These are phyloP conservation scores for Aradophagus sp. DNA, from an alignment of 1,140 invertebrate genomes.

Conservation along the genomic window DNA sequence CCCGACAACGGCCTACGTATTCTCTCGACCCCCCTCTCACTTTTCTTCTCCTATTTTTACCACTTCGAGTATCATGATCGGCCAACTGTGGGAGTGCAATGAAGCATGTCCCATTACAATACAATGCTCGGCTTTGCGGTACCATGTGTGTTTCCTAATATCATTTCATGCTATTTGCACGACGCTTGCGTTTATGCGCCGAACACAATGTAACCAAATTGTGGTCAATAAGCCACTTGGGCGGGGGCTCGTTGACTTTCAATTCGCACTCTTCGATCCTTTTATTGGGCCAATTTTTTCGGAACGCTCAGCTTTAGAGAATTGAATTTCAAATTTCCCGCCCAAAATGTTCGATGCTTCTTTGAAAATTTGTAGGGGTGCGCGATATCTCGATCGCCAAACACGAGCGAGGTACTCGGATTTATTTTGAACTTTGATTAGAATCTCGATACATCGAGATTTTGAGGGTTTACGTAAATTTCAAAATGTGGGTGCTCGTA, in stretches of 20 bases:
- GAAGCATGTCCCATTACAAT: conserved; percentile 56
- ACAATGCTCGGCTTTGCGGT: conserved; percentile 53
- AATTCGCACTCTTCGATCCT: conserved; percentile 3
- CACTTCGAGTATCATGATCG: conserved; percentile 47
- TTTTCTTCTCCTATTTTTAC: conserved; percentile 18
- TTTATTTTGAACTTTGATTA: too few species aligned
- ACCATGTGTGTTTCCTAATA: conserved; percentile 52
- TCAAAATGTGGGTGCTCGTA: too few species aligned
- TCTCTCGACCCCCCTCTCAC: too few species aligned
- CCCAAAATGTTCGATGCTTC: too few species aligned
- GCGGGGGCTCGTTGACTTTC: conserved; percentile 7
- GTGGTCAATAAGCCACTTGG: conserved; percentile 30
- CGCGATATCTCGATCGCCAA: too few species aligned
- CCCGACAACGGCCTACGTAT: conserved; percentile 41
- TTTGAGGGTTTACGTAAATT: too few species aligned
- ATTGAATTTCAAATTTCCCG: conserved; percentile 2
- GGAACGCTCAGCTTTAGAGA: background rate
- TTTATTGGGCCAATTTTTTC: background rate
- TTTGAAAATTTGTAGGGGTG: too few species aligned
- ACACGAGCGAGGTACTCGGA: too few species aligned
- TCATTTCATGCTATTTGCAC: conserved; percentile 49
- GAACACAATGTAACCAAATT: conserved; percentile 46
- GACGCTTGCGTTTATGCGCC: conserved; percentile 36
- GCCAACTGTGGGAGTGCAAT: conserved; percentile 51
- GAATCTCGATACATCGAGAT: too few species aligned